phyloP scores from a whole-genome alignment of 1,140 invertebrate species.

The Drosophila insularis region DNA sequence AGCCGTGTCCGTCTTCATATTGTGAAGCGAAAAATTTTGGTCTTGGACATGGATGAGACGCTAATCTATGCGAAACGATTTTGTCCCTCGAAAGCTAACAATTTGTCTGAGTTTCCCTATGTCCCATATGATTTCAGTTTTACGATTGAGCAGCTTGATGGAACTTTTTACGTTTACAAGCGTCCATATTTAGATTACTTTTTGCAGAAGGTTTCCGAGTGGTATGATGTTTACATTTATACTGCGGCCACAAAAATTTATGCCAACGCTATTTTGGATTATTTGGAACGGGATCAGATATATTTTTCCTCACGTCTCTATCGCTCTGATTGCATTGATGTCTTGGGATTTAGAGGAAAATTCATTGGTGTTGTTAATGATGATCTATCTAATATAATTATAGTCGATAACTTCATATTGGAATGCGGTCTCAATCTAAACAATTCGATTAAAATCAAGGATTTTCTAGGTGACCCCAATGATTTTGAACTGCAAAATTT shows the following conservation, averaged over 20 bases:
- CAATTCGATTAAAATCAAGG: neutral
- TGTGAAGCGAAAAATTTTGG: neutral
- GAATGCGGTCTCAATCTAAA: neutral
- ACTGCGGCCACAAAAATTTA: neutral
- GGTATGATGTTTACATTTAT: neutral
- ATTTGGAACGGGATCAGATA: neutral
- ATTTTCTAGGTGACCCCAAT: slow-evolving; percentile 2
- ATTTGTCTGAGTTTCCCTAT: neutral
- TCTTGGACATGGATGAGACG: slow-evolving; percentile 4
- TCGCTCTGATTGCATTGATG: neutral
- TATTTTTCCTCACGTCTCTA: neutral
- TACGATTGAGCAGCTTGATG: neutral
- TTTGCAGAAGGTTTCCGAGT: neutral
- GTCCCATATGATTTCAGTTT: neutral
- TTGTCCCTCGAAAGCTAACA: neutral
- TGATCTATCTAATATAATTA: neutral
- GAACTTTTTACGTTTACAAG: neutral
- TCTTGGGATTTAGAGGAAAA: neutral
- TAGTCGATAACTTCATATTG: neutral
- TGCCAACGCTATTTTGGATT: neutral
- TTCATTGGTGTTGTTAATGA: neutral
- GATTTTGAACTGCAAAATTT: slow-evolving; percentile 8
- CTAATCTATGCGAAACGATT: neutral
- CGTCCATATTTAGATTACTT: neutral
- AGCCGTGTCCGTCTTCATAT: neutral